A percentile compares a stretch with the other conserved stretches of the same genome.
Evolutionary conservation across 2,113 vertebrate species (phyloP).

Genomic region (Rhinichthys klamathensis): DNA sequence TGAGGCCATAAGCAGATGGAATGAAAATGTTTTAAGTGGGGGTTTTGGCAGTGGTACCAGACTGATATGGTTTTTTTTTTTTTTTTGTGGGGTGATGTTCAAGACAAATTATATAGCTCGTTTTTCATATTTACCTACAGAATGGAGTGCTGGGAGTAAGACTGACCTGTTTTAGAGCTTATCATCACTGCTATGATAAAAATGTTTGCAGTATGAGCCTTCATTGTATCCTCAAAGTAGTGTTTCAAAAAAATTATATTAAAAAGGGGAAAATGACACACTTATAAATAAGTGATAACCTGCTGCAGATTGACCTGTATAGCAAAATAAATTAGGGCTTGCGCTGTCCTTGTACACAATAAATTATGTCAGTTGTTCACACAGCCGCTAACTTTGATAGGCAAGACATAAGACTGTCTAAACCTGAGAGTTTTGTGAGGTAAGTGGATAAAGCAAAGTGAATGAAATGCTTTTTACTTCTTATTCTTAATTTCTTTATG

Average conservation of each 20-base stretch:
- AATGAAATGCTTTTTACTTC: not conserved
- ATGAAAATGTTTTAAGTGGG: conserved; percentile 32
- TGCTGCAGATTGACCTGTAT: conserved; percentile 3
- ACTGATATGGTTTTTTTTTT: not conserved
- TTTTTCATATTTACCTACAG: not conserved
- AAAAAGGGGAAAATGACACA: conserved; percentile 4
- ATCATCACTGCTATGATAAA: not conserved
- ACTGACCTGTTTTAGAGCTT: conserved; percentile 20
- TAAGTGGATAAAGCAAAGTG: not conserved
- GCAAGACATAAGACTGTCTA: not conserved
- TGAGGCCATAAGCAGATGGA: conserved; percentile 36
- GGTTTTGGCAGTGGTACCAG: not conserved
- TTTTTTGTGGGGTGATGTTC: not conserved
- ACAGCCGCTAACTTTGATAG: conserved; percentile 2
- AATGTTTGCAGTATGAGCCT: not conserved
- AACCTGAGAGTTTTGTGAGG: not conserved
- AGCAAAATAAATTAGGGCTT: not conserved
- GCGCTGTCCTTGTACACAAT: not conserved
- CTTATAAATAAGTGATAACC: not conserved
- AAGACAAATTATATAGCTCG: not conserved
- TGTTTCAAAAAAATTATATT: not conserved
- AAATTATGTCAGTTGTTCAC: not conserved
- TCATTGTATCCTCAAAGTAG: conserved; percentile 1
- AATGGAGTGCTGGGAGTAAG: not conserved
- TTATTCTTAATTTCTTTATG: not conserved